Conservation (phyloP, 2,888 invertebrate genomes). For the Andrena trimmerana region DNA sequence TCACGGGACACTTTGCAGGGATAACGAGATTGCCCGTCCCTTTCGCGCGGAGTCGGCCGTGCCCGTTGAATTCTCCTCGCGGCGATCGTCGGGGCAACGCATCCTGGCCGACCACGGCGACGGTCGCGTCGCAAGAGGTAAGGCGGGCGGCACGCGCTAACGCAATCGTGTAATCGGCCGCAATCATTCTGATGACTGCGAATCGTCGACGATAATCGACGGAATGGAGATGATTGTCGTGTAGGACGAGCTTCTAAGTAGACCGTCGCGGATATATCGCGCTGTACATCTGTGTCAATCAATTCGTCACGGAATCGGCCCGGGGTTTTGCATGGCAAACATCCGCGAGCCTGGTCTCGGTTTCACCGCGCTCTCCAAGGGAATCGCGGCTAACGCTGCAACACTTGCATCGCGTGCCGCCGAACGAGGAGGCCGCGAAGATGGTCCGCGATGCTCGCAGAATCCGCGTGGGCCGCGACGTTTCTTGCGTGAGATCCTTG, state of each 20-base stretch:
- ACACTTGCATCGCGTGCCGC: conserved; percentile 34
- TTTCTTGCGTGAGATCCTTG: conserved; percentile 4
- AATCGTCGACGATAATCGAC: conserved; percentile 81
- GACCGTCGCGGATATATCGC: conserved; percentile 66
- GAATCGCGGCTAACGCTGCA: neutral
- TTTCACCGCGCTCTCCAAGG: conserved; percentile 1
- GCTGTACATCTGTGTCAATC: conserved; percentile 67
- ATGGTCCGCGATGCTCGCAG: neutral
- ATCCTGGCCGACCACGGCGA: neutral
- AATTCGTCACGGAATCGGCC: conserved; percentile 46
- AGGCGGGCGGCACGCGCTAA: conserved; percentile 77
- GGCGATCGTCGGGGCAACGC: neutral
- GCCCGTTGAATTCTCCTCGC: neutral
- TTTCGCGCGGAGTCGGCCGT: neutral
- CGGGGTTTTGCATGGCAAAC: conserved; percentile 44
- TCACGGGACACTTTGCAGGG: conserved; percentile 33
- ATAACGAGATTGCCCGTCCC: conserved; percentile 25
- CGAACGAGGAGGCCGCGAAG: neutral
- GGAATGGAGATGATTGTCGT: conserved; percentile 83
- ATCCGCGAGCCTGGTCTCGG: conserved; percentile 3
- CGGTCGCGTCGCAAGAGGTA: conserved; percentile 22
- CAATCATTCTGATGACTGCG: conserved; percentile 84
- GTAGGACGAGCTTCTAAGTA: conserved; percentile 81
- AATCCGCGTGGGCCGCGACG: conserved; percentile 22
- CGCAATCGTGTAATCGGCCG: conserved; percentile 83